A percentile compares a stretch with the other conserved stretches of the same genome.
Conservation (phyloP, 2,888 invertebrate genomes). For the Bellardia bayeri region DNA sequence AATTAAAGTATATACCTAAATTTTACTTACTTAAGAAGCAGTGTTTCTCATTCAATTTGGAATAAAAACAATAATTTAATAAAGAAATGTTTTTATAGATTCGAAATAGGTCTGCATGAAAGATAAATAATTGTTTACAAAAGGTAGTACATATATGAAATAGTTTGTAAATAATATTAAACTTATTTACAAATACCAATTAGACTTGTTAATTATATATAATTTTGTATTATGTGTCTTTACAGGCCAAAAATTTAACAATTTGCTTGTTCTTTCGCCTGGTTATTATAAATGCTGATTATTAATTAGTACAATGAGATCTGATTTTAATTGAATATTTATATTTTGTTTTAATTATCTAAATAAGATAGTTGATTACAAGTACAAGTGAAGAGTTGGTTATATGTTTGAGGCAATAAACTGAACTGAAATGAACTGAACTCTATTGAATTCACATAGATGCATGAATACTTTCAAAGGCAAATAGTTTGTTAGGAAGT, state of each 20-base stretch:
- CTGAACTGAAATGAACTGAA: no score
- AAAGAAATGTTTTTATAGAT: background rate
- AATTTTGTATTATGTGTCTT: background rate
- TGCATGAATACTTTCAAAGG: no score
- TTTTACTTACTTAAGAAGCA: background rate
- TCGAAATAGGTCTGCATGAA: no score
- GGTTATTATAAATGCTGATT: background rate
- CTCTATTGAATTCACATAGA: no score
- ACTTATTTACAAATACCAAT: background rate
- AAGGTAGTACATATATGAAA: background rate
- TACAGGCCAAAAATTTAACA: background rate
- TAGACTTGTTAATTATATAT: background rate
- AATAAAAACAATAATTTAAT: background rate
- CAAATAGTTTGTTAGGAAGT: no score
- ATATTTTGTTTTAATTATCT: background rate
- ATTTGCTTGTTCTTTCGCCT: background rate
- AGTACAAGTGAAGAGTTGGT: no score
- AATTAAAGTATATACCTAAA: background rate
- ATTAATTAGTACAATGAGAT: slow-evolving; percentile 1
- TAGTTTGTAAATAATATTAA: background rate
- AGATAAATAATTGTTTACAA: background rate
- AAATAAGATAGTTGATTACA: no score
- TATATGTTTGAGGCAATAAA: no score
- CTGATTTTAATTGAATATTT: background rate
- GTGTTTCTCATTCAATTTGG: background rate